A percentile compares a stretch with the other conserved stretches of the same genome.
Evolutionary conservation across 2,888 invertebrate genomes (phyloP).

Genomic region (Plutella xylostella): DNA sequence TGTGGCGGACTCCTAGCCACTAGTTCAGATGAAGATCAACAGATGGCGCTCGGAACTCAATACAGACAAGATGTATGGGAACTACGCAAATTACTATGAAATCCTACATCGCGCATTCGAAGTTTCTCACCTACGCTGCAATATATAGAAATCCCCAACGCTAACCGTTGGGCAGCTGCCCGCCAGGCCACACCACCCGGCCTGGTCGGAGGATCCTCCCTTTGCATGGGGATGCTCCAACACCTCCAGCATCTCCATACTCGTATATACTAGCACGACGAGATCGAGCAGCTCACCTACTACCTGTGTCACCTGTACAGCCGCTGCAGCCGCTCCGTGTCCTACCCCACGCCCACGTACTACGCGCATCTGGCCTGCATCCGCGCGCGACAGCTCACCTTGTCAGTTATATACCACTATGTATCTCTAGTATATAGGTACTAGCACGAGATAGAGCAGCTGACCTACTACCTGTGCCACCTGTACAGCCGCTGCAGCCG

Average conservation of each 20-base stretch:
- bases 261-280: too few species aligned
- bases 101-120: neutral
- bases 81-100: neutral
- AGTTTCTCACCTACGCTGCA: neutral
- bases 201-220: too few species aligned
- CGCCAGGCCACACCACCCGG: too few species aligned
- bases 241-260: too few species aligned
- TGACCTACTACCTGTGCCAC: conserved; percentile 88
- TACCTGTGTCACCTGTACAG: conserved; percentile 88
- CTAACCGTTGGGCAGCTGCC: too few species aligned
- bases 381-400: conserved; percentile 70
- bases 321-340: conserved; percentile 85
- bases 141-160: neutral
- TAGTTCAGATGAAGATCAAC: neutral
- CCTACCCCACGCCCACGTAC: conserved; percentile 89
- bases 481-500: conserved; percentile 87
- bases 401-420: too few species aligned
- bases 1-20: neutral
- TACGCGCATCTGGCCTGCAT: conserved; percentile 89
- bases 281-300: conserved; percentile 83
- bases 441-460: conserved; percentile 81
- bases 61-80: neutral
- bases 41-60: neutral
- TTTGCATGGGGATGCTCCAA: too few species aligned
- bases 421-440: too few species aligned